A percentile compares a stretch with the other conserved stretches of the same genome.
phyloP scores from a whole-genome alignment of 2,113 vertebrate species.

The Poeciliopsis retropinna region DNA sequence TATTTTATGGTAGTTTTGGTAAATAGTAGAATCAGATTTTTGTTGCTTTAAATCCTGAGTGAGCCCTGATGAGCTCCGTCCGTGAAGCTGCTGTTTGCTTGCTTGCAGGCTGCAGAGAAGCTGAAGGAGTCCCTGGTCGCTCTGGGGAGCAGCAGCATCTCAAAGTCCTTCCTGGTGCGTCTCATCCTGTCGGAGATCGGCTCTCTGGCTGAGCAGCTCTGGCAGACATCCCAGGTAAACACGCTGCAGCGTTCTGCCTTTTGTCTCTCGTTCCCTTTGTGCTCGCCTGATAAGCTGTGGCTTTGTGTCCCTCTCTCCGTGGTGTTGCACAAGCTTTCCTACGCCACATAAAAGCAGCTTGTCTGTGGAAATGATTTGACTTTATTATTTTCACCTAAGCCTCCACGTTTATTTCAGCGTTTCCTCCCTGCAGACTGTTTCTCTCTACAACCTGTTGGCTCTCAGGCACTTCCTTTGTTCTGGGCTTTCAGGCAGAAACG shows the following conservation, averaged over 20 bases:
- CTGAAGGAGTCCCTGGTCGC: conserved; percentile 76
- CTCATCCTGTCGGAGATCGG: conserved; percentile 82
- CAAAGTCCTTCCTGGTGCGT: conserved; percentile 79
- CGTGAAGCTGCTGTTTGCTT: conserved; percentile 10
- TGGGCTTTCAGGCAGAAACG: conserved; percentile 13
- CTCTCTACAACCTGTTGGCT: not conserved
- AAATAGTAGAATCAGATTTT: not conserved
- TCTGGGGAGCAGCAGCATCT: conserved; percentile 78
- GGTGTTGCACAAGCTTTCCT: not conserved
- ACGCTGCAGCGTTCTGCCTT: not conserved
- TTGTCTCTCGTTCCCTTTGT: not conserved
- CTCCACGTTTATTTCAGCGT: not conserved
- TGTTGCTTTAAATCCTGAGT: no score
- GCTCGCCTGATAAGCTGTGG: conserved; percentile 4
- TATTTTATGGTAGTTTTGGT: not conserved
- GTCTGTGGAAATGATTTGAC: not conserved
- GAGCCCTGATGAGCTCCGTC: not conserved
- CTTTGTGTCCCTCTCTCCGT: not conserved
- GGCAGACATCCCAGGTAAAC: conserved; percentile 82
- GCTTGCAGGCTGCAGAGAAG: conserved; percentile 81
- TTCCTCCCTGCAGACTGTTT: conserved; percentile 8
- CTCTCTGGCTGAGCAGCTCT: conserved; percentile 79
- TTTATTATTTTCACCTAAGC: conserved; percentile 3
- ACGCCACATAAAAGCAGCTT: not conserved
- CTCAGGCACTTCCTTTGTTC: conserved; percentile 19